These are phyloP conservation scores for Scolanthus callimorphus DNA, from an alignment of 92 coral and sea anemone species.

Conservation along the genomic window DNA sequence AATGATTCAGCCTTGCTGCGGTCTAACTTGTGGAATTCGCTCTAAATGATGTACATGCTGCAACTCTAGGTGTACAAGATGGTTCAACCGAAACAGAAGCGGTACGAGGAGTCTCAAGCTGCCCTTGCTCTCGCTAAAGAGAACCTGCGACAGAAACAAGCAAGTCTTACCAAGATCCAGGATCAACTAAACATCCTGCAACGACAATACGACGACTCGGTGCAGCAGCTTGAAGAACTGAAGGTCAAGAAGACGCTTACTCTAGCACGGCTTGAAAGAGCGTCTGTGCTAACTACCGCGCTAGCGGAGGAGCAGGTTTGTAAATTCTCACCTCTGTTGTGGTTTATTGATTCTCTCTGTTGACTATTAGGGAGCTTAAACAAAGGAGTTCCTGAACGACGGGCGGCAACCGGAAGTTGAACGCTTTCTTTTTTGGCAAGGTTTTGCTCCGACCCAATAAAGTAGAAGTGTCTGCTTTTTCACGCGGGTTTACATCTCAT, in stretches of 20 bases:
- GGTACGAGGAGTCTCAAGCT: slow-evolving; percentile 86
- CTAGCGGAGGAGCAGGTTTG: slow-evolving; percentile 85
- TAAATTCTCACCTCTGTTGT: no score
- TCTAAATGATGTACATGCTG: no score
- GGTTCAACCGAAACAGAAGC: slow-evolving; percentile 88
- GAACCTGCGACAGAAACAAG: slow-evolving; percentile 77
- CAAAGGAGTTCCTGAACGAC: no score
- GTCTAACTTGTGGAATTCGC: no score
- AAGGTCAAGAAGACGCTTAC: slow-evolving; percentile 80
- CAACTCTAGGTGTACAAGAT: slow-evolving; percentile 67
- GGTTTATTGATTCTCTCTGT: no score
- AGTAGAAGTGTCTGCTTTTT: no score
- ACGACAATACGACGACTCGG: slow-evolving; percentile 88
- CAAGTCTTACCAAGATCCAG: slow-evolving; percentile 77
- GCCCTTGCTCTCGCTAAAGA: slow-evolving; percentile 79
- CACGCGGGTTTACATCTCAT: no score
- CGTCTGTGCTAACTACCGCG: slow-evolving; percentile 81
- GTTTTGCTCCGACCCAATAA: no score
- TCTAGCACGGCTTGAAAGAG: slow-evolving; percentile 78
- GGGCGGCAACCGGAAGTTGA: no score
- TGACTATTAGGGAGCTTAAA: no score
- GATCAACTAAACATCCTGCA: slow-evolving; percentile 79
- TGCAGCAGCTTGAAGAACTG: slow-evolving; percentile 71
- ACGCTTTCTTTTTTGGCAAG: no score
- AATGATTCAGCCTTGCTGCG: no score